Conservation (phyloP, 1,140 invertebrate species). For the Drosophila setifemur region DNA sequence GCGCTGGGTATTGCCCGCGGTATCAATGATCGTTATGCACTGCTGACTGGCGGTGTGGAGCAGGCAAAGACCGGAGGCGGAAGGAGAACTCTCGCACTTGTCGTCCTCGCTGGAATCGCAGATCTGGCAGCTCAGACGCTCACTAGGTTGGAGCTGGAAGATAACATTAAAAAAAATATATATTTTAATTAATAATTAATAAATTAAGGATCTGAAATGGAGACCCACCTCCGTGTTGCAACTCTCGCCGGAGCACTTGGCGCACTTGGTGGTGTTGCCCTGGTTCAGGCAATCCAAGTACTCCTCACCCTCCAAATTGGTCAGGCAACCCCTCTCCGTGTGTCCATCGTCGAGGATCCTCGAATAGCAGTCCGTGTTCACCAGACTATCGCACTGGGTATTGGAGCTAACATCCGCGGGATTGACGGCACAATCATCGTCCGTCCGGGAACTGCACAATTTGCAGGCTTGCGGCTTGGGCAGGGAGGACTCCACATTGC, state of each 20-base stretch:
- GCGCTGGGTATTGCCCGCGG: slow-evolving; percentile 56
- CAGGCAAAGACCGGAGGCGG: slow-evolving; percentile 31
- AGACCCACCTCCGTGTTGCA: slow-evolving; percentile 59
- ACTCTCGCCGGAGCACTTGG: slow-evolving; percentile 38
- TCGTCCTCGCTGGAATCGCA: slow-evolving; percentile 46
- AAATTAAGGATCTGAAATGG: too few species aligned
- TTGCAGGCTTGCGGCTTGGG: slow-evolving; percentile 38
- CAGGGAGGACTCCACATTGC: slow-evolving; percentile 52
- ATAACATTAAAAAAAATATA: neutral
- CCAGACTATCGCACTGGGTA: slow-evolving; percentile 24
- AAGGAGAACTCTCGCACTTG: slow-evolving; percentile 43
- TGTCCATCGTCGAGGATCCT: slow-evolving; percentile 61
- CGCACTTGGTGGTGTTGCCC: slow-evolving; percentile 46
- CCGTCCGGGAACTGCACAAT: slow-evolving; percentile 66
- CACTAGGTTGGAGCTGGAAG: slow-evolving; percentile 58
- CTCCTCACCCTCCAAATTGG: slow-evolving; percentile 51
- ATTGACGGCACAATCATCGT: slow-evolving; percentile 44
- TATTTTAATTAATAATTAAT: too few species aligned
- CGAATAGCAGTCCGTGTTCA: slow-evolving; percentile 67
- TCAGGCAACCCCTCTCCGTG: slow-evolving; percentile 68
- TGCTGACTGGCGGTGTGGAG: slow-evolving; percentile 32
- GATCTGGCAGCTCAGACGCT: slow-evolving; percentile 61
- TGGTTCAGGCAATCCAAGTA: slow-evolving; percentile 46
- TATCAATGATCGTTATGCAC: slow-evolving; percentile 51
- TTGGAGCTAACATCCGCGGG: slow-evolving; percentile 8